Percentiles rank a stretch among this genome's conserved stretches.
These are phyloP conservation scores for Microctonus hyperodae DNA, from an alignment of 2,888 invertebrate species.

Conservation along the genomic window DNA sequence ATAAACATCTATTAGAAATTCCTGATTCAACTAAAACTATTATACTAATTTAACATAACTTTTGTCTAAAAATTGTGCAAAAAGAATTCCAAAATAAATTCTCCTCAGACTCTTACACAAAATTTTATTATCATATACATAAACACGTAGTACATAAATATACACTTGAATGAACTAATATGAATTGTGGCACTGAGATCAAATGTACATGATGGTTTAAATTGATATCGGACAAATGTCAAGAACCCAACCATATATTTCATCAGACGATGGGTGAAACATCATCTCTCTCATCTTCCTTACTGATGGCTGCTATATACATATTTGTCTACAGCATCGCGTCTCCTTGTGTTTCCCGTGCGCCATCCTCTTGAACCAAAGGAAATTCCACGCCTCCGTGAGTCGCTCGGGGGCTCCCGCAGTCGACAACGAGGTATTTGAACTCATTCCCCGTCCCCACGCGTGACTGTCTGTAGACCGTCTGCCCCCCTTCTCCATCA, in stretches of 20 bases:
- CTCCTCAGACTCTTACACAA: no score
- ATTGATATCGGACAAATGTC: neutral
- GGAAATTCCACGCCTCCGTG: constrained; percentile 23
- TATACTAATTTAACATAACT: no score
- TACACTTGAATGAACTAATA: neutral
- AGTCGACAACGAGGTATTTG: constrained; percentile 48
- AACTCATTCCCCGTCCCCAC: constrained; percentile 43
- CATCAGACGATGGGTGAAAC: neutral
- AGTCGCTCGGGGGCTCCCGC: constrained; percentile 17
- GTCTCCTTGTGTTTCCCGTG: neutral
- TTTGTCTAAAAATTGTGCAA: no score
- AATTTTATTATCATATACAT: no score
- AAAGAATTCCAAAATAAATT: no score
- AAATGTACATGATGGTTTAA: neutral
- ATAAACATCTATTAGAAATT: no score
- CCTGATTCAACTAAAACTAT: no score
- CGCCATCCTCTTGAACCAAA: constrained; percentile 8
- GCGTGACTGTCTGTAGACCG: constrained; percentile 36
- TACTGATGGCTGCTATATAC: neutral
- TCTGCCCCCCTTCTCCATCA: constrained; percentile 35
- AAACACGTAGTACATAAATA: no score
- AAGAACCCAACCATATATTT: neutral
- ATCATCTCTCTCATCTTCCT: neutral
- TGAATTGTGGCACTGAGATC: neutral
- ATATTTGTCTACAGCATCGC: neutral